Evolutionary conservation across 2,797 vertebrate genomes (phyloP), one percentile per base, ranked within the genome.

Genomic region (Enteromius argenteus): DNA sequence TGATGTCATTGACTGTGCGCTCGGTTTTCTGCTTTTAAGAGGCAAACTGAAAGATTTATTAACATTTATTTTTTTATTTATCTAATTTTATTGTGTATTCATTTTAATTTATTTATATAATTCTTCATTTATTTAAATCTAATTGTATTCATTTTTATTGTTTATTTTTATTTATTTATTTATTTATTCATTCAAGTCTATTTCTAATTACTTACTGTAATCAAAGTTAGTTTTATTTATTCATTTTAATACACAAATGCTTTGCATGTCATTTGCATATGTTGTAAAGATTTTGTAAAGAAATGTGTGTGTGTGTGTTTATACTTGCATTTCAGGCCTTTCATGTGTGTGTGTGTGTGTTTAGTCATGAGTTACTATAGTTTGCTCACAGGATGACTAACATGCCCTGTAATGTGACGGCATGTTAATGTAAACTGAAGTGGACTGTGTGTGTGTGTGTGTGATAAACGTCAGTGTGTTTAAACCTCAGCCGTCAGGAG

Each of bases 1-100:
- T 87, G 66, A 83, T 79, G 68, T 79, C 42, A 85, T 60, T 1
- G 56, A 46, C n/a, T 49, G 5, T 44, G 56, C 27, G 56, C 3
- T 10, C 8, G 0, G 8, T 10, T 3, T 23, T 21, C 21, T 58
- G 56, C 56, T 23, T 4, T 58, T 4, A 58, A 9, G 21, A 23
- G 3, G 10, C 9, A 58, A 58, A 23, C 21, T 58, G 21, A 58
- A 23, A 62, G 66, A 37, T 37, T 37, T 37, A 37, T 37, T 37
- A 37, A 37, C 35, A 35, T 35, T 35, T 37, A 32, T 32, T 21
- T 21, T 21, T 56, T 56, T 21, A 53, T 8, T 53, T 21, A 21
- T 1, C 46, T 0, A 51, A 51, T 51, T 51, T 5, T 51, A 51
- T 2, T 51, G 17, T 51, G 14, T 46, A 46, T 14, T 44, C 11